Percentiles rank a stretch among this genome's conserved stretches.
Evolutionary conservation across 2,113 vertebrate species (phyloP).

Genomic region (Notothenia coriiceps): DNA sequence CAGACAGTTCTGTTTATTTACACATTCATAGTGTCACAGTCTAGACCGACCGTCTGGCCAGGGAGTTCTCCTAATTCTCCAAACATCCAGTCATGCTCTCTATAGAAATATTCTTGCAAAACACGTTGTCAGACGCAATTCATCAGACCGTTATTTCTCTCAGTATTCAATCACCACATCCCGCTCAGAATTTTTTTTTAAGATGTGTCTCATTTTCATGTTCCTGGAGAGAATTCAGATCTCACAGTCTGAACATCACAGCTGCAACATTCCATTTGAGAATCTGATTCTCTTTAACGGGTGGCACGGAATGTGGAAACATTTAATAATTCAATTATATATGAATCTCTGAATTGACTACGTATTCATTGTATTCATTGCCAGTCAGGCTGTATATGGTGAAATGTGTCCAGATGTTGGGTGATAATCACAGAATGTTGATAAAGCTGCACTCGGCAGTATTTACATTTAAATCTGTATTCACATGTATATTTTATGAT

Average conservation of each 20-base stretch:
- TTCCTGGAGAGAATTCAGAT: neutral
- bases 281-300: neutral
- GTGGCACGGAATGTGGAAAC: neutral
- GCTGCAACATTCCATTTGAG: neutral
- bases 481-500: constrained; percentile 32
- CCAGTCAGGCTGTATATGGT: constrained; percentile 15
- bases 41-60: neutral
- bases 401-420: constrained; percentile 41
- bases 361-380: constrained; percentile 11
- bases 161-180: neutral
- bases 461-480: constrained; percentile 29
- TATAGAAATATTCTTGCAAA: neutral
- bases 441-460: neutral
- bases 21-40: neutral
- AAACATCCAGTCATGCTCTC: neutral
- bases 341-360: constrained; percentile 22
- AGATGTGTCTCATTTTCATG: neutral
- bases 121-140: neutral
- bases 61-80: neutral
- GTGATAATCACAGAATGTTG: constrained; percentile 23
- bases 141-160: neutral
- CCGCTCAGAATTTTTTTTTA: neutral
- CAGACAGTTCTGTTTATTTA: neutral
- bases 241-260: neutral
- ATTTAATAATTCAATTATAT: constrained; percentile 40